A percentile compares a stretch with the other conserved stretches of the same genome.
phyloP scores from a whole-genome alignment of 92 coral and sea anemone species.

The Ricordea florida region DNA sequence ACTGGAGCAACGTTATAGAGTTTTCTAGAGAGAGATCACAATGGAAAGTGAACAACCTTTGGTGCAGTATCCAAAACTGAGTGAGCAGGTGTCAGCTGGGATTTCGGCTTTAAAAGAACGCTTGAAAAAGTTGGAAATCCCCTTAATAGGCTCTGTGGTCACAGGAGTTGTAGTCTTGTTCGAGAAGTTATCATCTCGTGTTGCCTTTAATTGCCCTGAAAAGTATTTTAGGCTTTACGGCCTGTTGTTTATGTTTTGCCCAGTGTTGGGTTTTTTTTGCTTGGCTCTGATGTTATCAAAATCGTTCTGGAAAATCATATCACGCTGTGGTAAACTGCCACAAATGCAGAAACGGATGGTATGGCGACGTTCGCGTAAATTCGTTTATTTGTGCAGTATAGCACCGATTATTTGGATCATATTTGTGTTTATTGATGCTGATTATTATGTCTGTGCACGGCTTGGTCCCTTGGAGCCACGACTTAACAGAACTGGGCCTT shows the following conservation, averaged over 20 bases:
- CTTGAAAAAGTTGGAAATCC: background rate
- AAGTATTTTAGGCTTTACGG: slow-evolving; percentile 12
- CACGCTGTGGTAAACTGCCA: slow-evolving; percentile 29
- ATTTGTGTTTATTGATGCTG: slow-evolving; percentile 28
- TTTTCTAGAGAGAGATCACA: too few species aligned
- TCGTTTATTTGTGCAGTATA: background rate
- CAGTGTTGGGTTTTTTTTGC: slow-evolving; percentile 7
- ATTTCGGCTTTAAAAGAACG: background rate
- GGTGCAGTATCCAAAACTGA: background rate
- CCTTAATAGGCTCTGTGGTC: background rate
- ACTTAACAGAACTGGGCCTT: background rate
- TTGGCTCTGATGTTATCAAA: slow-evolving; percentile 23
- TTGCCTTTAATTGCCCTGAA: slow-evolving; percentile 34
- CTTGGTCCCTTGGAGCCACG: slow-evolving; percentile 18
- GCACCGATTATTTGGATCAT: slow-evolving; percentile 34
- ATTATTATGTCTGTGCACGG: slow-evolving; percentile 36
- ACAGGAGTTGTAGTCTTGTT: background rate
- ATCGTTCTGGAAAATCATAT: slow-evolving; percentile 36
- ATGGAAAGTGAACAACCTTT: too few species aligned
- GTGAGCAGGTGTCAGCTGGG: background rate
- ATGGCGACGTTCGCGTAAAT: slow-evolving; percentile 20
- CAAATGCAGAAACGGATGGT: background rate
- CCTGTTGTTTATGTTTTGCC: slow-evolving; percentile 27
- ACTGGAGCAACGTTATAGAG: too few species aligned
- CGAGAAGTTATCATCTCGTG: background rate